These are phyloP conservation scores for Anoplopoma fimbria DNA, from an alignment of 2,113 vertebrate genomes.

Conservation along the genomic window DNA sequence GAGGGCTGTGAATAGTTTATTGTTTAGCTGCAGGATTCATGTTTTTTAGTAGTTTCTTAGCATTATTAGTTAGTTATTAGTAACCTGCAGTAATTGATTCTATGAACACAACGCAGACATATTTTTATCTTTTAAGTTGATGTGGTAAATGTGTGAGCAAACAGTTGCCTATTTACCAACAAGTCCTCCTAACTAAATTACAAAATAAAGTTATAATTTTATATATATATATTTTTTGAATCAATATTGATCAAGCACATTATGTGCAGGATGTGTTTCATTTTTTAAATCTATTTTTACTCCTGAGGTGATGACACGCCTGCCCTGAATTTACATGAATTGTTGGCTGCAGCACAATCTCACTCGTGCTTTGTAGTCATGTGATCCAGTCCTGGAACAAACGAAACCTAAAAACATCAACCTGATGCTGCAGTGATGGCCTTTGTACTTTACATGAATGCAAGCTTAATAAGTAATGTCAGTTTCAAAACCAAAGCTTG, in stretches of 20 bases:
- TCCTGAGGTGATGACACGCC: slow-evolving; percentile 3
- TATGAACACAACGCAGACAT: background rate
- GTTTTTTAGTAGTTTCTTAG: background rate
- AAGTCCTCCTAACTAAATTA: background rate
- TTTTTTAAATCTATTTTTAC: background rate
- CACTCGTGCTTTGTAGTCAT: slow-evolving; percentile 23
- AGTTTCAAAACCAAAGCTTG: slow-evolving; percentile 60
- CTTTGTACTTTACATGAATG: slow-evolving; percentile 60
- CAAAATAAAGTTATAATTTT: too few species aligned
- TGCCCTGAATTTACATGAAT: slow-evolving; percentile 18
- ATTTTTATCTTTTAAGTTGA: background rate
- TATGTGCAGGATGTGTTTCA: slow-evolving; percentile 7
- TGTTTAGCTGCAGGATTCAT: background rate
- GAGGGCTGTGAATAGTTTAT: background rate
- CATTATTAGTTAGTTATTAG: background rate
- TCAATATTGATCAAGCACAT: background rate
- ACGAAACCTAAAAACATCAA: slow-evolving; percentile 55
- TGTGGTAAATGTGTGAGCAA: background rate
- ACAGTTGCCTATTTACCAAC: background rate
- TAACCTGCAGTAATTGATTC: background rate
- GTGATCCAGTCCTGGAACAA: slow-evolving; percentile 47
- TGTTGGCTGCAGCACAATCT: slow-evolving; percentile 26
- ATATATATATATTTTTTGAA: too few species aligned
- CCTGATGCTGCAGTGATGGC: slow-evolving; percentile 50
- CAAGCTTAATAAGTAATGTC: slow-evolving; percentile 62